These are phyloP conservation scores for Folsomia candida DNA, from an alignment of 2,888 invertebrate species.

Conservation along the genomic window DNA sequence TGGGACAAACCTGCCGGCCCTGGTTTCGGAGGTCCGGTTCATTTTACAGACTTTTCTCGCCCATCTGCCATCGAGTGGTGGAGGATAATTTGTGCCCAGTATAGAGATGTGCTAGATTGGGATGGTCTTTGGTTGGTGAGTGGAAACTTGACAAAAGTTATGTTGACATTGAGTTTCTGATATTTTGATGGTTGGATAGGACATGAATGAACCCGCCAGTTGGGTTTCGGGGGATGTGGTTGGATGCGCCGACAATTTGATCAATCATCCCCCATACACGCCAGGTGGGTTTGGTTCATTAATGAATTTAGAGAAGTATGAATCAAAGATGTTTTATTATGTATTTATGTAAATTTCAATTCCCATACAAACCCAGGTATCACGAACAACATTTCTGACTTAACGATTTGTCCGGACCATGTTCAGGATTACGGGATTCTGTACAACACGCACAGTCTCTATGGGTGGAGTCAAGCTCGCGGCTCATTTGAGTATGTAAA, in stretches of 20 bases:
- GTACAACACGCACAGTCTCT: constrained; percentile 53
- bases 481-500: constrained; percentile 37
- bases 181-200: constrained; percentile 56
- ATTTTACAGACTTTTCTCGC: constrained; percentile 48
- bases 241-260: constrained; percentile 60
- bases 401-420: constrained; percentile 24
- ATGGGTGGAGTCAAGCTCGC: constrained; percentile 50
- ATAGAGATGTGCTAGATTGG: constrained; percentile 39
- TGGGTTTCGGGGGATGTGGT: constrained; percentile 65
- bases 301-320: too few species aligned
- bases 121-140: constrained; percentile 50
- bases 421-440: constrained; percentile 31
- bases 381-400: neutral
- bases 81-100: constrained; percentile 40
- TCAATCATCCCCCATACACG: constrained; percentile 69
- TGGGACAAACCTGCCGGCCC: constrained; percentile 38
- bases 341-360: too few species aligned
- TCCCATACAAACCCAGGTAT: too few species aligned
- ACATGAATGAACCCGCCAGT: constrained; percentile 88
- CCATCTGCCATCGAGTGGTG: constrained; percentile 43
- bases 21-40: constrained; percentile 39
- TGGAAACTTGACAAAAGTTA: neutral
- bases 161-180: neutral
- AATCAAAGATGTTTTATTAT: too few species aligned
- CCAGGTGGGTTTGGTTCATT: too few species aligned